These are phyloP conservation scores for Pangasianodon gigas DNA, from an alignment of 2,113 vertebrate genomes.

Conservation along the genomic window DNA sequence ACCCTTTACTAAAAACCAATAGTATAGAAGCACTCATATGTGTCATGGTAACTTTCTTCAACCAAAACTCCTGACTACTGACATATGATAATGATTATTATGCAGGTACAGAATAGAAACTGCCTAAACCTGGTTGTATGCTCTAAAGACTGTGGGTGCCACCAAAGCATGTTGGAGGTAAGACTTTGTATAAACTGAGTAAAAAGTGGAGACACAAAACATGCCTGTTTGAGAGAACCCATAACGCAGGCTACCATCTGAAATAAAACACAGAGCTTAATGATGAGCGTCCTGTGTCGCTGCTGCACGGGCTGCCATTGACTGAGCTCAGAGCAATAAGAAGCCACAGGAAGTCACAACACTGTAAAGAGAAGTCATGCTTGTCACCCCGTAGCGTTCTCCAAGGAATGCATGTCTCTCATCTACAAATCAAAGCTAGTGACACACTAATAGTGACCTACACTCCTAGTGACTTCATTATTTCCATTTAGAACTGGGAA, in stretches of 20 bases:
- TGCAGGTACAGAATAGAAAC: too few relatives aligned
- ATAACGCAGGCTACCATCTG: background rate
- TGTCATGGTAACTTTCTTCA: background rate
- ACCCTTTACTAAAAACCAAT: background rate
- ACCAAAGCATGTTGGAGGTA: background rate
- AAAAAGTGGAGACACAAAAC: background rate
- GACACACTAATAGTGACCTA: conserved; percentile 39
- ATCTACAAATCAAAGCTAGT: conserved; percentile 40
- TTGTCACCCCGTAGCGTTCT: conserved; percentile 7
- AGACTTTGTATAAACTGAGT: background rate
- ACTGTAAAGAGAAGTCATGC: conserved; percentile 37
- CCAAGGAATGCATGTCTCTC: conserved; percentile 48
- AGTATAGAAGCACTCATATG: background rate
- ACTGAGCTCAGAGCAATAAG: conserved; percentile 15
- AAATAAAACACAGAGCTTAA: conserved; percentile 9
- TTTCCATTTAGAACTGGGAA: background rate
- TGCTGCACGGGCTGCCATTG: background rate
- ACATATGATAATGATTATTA: background rate
- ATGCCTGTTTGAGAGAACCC: background rate
- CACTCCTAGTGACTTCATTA: conserved; percentile 41
- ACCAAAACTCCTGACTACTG: background rate
- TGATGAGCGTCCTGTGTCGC: background rate
- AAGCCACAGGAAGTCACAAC: conserved; percentile 37
- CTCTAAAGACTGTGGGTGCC: background rate
- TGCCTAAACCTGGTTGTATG: background rate